phyloP scores from a whole-genome alignment of 2,113 vertebrate species.

The Anarhynchus alexandrinus region DNA sequence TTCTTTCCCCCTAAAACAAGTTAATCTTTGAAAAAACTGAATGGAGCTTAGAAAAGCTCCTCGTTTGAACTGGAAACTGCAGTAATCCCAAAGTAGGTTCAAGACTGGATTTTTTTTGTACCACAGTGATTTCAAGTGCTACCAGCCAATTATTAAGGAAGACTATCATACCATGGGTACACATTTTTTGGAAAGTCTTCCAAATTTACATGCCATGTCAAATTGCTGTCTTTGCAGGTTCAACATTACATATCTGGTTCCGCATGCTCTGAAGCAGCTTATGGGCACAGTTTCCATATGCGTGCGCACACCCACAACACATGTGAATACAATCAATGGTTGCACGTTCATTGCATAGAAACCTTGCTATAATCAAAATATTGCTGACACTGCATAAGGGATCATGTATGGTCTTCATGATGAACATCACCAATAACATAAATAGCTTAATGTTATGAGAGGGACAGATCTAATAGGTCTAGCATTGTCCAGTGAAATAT shows the following conservation, averaged over 20 bases:
- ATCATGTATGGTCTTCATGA: rapidly evolving
- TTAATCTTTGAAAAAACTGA: background rate
- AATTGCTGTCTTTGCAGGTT: background rate
- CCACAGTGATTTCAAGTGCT: background rate
- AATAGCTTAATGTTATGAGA: background rate
- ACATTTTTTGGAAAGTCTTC: background rate
- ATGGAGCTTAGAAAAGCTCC: background rate
- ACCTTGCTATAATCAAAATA: background rate
- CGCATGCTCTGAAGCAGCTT: background rate
- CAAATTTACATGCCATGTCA: background rate
- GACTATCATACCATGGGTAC: no score
- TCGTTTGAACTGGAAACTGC: background rate
- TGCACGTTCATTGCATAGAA: background rate
- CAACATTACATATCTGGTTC: background rate
- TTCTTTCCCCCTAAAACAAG: background rate
- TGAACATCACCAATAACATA: background rate
- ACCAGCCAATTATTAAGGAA: background rate
- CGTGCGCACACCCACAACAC: rapidly evolving
- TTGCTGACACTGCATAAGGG: background rate
- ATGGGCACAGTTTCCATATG: background rate
- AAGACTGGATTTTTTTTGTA: background rate
- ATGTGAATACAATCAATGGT: rapidly evolving
- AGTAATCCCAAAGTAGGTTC: background rate
- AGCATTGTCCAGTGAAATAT: background rate
- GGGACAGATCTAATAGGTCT: background rate